Base-by-base conservation (phyloP, 2,888 invertebrate species). In the Hetaerina titia region DNA sequence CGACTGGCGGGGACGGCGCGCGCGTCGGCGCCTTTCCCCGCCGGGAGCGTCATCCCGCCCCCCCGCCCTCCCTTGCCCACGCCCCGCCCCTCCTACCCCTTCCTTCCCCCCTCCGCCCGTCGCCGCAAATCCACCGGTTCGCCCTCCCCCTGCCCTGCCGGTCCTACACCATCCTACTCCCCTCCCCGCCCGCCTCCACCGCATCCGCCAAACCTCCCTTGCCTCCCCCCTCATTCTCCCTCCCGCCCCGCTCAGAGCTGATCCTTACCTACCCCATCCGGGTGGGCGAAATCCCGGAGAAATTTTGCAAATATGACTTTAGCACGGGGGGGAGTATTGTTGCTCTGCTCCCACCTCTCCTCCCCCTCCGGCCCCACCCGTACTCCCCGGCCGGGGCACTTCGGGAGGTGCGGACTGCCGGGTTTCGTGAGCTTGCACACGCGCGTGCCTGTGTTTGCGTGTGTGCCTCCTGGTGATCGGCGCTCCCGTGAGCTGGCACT, bases 301-400 rank as follows among this genome's bases (percentile, higher is more conserved):
- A 17, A 15, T 81, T 81, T 81, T 31, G 81, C 81, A 81, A 81
- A 81, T 81, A 31, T 81, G 81, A 81, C 81, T 81, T 31, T 69
- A n/a, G 69, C 69, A 22, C 9, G 8, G n/a, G 69, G n/a, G 81
- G 81, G 81, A 31, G 13, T 13, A 9, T 9, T 4, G 11, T 31
- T 81, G 81, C 45, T 31, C 31, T 25, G 5, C n/a, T n/a, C 13
- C n/a, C 22, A 15, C 31, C 1, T 15, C 25, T 15, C n/a, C 13
- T 31, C 22, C n/a, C 13, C 1, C 45, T 31, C 31, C 15, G 5
- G 19, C 15, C 22, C n/a, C 22, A 15, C 31, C 1, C n/a, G 81
- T 15, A 4, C 13, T 81, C 22, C n/a, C 13, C 31, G 69, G 69
- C 22, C n/a, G 69, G 60, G 7, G n/a, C 9, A 19, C 17, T 6